phyloP scores from a whole-genome alignment of 2,888 invertebrate genomes.

The Crioceris asparagi region DNA sequence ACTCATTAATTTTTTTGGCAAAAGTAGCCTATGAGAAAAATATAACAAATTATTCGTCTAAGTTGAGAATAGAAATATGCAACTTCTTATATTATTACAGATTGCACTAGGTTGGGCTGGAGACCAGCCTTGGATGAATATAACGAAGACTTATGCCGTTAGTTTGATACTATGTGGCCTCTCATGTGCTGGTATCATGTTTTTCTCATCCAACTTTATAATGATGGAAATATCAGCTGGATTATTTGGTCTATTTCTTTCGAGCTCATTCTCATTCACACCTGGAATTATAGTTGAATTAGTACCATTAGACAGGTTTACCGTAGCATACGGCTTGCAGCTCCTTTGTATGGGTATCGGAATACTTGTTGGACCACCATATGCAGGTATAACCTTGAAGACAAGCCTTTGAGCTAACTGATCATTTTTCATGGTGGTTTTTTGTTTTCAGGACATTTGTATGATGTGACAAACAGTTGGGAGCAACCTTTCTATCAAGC shows the following conservation, averaged over 20 bases:
- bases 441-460: constrained; percentile 41
- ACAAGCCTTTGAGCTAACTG: neutral
- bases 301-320: constrained; percentile 83
- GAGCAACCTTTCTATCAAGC: constrained; percentile 71
- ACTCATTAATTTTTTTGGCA: too few relatives aligned
- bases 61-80: neutral
- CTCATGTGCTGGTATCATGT: constrained; percentile 49
- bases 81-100: constrained; percentile 36
- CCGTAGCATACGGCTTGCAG: constrained; percentile 83
- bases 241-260: constrained; percentile 80
- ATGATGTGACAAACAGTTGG: constrained; percentile 60
- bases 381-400: constrained; percentile 54
- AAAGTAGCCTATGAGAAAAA: too few relatives aligned
- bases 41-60: too few relatives aligned
- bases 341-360: constrained; percentile 87
- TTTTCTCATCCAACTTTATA: constrained; percentile 33
- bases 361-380: constrained; percentile 82
- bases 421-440: neutral
- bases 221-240: constrained; percentile 39
- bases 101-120: constrained; percentile 81
- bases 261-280: constrained; percentile 85
- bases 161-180: constrained; percentile 62
- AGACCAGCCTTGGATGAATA: constrained; percentile 62
- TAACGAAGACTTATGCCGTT: constrained; percentile 70
- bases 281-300: constrained; percentile 83